phyloP scores from a whole-genome alignment of 2,113 vertebrate genomes.

The Lasiurus borealis region DNA sequence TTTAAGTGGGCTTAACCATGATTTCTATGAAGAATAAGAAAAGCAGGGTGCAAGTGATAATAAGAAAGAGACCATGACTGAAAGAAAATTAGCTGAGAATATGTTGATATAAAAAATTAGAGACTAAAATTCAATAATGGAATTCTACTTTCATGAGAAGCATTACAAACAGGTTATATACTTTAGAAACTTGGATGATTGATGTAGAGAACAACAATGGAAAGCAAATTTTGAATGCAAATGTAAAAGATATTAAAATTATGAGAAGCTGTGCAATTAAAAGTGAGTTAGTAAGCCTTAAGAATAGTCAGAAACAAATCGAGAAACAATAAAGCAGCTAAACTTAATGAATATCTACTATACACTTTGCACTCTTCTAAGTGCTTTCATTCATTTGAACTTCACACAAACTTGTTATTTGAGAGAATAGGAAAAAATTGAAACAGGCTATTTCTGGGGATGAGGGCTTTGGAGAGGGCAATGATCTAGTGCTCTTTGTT shows the following conservation, averaged over 20 bases:
- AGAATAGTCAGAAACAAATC: neutral
- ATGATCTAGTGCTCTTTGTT: neutral
- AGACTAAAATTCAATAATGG: neutral
- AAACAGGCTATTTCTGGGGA: neutral
- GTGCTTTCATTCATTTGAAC: neutral
- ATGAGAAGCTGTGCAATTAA: neutral
- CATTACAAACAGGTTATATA: neutral
- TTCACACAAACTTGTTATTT: neutral
- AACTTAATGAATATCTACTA: neutral
- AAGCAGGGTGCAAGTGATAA: neutral
- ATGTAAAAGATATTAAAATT: neutral
- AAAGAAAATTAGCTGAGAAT: neutral
- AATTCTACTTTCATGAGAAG: slow-evolving; percentile 47
- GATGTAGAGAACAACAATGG: neutral
- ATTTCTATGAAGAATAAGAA: neutral
- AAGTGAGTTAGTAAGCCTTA: neutral
- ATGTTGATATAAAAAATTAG: neutral
- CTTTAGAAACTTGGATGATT: neutral
- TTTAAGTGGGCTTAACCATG: slow-evolving; percentile 7
- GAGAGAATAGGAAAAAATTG: neutral
- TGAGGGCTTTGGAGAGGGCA: neutral
- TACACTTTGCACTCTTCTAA: neutral
- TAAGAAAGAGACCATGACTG: neutral
- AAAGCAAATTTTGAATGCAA: neutral
- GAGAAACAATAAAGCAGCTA: neutral